A percentile compares a stretch with the other conserved stretches of the same genome.
phyloP scores from a whole-genome alignment of 2,113 vertebrate species.

The Alligator sinensis region DNA sequence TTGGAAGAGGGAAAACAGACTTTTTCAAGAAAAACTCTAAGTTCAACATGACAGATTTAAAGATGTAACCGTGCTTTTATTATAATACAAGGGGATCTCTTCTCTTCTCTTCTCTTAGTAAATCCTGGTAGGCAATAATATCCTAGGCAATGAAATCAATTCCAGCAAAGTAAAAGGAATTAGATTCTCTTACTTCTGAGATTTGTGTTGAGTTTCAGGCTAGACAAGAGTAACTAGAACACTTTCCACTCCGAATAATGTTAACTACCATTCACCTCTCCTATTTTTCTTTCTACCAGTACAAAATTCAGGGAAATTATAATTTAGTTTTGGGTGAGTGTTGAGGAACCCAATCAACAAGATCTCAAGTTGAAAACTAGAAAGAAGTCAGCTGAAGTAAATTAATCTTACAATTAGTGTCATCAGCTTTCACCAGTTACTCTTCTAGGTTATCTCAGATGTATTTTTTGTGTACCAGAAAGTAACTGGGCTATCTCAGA shows the following conservation, averaged over 20 bases:
- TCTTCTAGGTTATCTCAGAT: not conserved
- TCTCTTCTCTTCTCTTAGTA: not conserved
- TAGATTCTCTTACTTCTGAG: not conserved
- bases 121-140: not conserved
- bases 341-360: not conserved
- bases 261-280: not conserved
- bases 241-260: not conserved
- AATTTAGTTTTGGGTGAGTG: not conserved
- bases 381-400: not conserved
- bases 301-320: not conserved
- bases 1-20: not conserved
- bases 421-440: not conserved
- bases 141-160: not conserved
- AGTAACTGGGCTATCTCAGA: not conserved
- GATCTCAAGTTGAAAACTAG: not conserved
- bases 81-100: not conserved
- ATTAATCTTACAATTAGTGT: accelerated
- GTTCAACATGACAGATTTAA: not conserved
- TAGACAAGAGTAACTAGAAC: slow-evolving; percentile 15
- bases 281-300: not conserved
- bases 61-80: not conserved
- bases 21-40: not conserved
- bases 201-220: not conserved
- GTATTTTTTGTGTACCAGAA: not conserved
- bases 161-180: not conserved